A percentile compares a stretch with the other conserved stretches of the same genome.
These are phyloP conservation scores for Coleophora flavipennella DNA, from an alignment of 2,888 invertebrate species.

Conservation along the genomic window DNA sequence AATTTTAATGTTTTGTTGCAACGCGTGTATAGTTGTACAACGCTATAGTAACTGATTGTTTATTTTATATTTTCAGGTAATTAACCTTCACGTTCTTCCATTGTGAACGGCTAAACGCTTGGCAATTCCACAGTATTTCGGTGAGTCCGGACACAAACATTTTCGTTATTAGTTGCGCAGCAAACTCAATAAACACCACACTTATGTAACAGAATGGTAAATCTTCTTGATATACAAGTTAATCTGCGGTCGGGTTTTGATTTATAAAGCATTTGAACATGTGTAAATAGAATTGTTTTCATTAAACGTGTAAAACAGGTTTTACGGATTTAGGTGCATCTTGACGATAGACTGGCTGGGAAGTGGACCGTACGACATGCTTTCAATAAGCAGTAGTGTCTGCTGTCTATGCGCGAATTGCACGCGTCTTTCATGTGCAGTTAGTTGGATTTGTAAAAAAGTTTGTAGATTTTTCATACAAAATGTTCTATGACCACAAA, in stretches of 20 bases:
- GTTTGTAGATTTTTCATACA: no score
- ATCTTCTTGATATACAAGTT: no score
- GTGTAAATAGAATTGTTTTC: no score
- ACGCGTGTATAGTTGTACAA: no score
- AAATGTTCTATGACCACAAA: no score
- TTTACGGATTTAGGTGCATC: no score
- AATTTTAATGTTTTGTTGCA: constrained; percentile 10
- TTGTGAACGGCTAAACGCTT: constrained; percentile 53
- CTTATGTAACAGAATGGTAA: not conserved
- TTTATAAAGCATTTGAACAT: no score
- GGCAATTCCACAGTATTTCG: constrained; percentile 55
- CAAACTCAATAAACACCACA: constrained; percentile 10
- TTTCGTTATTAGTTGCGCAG: constrained; percentile 43
- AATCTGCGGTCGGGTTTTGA: no score
- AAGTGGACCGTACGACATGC: constrained; percentile 1
- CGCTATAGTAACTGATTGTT: constrained; percentile 32
- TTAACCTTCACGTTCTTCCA: constrained; percentile 66
- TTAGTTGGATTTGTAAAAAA: no score
- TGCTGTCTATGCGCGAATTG: constrained; percentile 30
- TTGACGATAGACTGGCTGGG: no score
- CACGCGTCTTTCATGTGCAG: constrained; percentile 23
- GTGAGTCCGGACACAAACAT: constrained; percentile 56
- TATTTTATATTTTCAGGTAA: constrained; percentile 65
- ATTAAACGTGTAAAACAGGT: no score
- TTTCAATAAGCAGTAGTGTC: constrained; percentile 23